phyloP scores from a whole-genome alignment of 2,113 vertebrate species.

The Rhombomys opimus region DNA sequence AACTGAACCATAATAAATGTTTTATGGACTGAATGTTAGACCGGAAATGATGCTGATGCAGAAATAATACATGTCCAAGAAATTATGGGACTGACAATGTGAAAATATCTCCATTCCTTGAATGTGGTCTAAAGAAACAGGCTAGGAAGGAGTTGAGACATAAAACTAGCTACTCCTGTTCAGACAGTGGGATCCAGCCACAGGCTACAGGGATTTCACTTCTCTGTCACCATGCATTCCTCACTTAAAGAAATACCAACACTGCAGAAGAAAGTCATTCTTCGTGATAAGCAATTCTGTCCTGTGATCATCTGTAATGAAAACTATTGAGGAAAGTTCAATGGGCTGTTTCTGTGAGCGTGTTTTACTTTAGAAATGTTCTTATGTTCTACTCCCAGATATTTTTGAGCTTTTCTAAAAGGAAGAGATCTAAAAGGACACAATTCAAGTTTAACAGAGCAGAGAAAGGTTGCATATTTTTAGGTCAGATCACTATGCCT shows the following conservation, averaged over 20 bases:
- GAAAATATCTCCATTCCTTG: not conserved
- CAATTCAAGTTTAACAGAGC: constrained; percentile 68
- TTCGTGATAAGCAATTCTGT: not conserved
- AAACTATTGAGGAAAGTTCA: constrained; percentile 25
- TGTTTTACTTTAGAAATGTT: constrained; percentile 44
- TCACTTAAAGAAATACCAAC: constrained; percentile 46
- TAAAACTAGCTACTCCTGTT: not conserved
- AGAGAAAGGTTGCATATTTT: constrained; percentile 66
- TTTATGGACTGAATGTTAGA: not conserved
- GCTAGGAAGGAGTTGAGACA: not conserved
- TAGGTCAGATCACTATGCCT: constrained; percentile 25
- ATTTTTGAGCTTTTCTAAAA: constrained; percentile 56
- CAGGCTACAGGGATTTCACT: not conserved
- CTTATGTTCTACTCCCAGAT: constrained; percentile 19
- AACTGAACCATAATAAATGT: not conserved
- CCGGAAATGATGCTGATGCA: not conserved
- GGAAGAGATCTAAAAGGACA: constrained; percentile 25
- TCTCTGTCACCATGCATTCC: not conserved
- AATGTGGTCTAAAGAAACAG: not conserved
- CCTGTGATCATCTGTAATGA: constrained; percentile 18
- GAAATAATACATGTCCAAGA: not conserved
- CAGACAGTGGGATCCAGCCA: not conserved
- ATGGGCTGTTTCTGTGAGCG: not conserved
- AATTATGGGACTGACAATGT: not conserved
- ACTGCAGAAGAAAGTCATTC: not conserved